Percentiles rank a stretch among this genome's conserved stretches.
phyloP scores from a whole-genome alignment of 2,888 invertebrate genomes.

The Cephus spinipes region DNA sequence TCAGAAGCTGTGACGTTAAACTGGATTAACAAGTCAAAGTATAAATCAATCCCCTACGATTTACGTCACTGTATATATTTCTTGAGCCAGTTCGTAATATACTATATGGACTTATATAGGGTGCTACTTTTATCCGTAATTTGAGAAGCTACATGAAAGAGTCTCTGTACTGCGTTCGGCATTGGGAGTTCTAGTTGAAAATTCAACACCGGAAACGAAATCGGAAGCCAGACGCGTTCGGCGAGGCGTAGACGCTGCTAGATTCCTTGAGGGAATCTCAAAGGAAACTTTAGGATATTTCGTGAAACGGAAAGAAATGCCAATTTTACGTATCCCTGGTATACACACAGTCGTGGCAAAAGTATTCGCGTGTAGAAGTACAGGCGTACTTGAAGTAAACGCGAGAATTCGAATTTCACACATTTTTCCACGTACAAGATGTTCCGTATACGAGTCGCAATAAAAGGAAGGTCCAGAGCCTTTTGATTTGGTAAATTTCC shows the following conservation, averaged over 20 bases:
- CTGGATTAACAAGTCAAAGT: not conserved
- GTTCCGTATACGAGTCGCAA: not conserved
- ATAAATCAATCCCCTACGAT: not conserved
- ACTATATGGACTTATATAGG: not conserved
- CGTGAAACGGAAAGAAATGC: not conserved
- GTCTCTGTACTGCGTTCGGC: not conserved
- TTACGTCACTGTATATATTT: not conserved
- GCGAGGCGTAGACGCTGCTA: not conserved
- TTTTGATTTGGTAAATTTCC: not conserved
- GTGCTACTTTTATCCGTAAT: not conserved
- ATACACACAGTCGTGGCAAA: not conserved
- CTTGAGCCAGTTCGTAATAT: not conserved
- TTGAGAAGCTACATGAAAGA: not conserved
- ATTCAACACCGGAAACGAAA: not conserved
- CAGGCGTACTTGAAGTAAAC: not conserved
- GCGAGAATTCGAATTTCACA: not conserved
- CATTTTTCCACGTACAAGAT: not conserved
- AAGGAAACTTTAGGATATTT: not conserved
- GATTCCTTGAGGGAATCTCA: not conserved
- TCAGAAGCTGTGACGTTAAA: not conserved
- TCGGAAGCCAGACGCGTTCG: not conserved
- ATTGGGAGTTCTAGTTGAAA: not conserved
- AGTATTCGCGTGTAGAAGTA: not conserved
- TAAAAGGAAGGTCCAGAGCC: not conserved
- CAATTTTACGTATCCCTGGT: not conserved